Evolutionary conservation across 2,888 invertebrate genomes (phyloP).

Genomic region (Zygaena filipendulae): DNA sequence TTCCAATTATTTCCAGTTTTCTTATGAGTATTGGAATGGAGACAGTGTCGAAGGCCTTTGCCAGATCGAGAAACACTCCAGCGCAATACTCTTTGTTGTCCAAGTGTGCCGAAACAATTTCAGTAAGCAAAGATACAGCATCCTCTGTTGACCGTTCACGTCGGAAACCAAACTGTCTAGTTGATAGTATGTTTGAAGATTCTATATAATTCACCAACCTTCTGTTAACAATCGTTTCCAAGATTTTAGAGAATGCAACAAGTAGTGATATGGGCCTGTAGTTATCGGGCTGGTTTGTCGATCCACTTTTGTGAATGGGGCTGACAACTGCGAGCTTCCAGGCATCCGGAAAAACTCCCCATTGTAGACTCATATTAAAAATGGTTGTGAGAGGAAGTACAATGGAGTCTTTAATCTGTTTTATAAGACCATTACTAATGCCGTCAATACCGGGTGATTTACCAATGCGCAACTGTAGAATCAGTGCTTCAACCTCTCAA

Average conservation of each 20-base stretch:
- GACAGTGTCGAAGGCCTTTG: too few species aligned
- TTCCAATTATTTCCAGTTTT: too few species aligned
- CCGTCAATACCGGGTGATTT: too few species aligned
- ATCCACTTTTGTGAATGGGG: constrained; percentile 4
- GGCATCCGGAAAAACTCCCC: constrained; percentile 2
- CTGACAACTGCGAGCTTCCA: constrained; percentile 3
- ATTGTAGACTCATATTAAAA: constrained; percentile 3
- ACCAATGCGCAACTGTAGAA: too few species aligned
- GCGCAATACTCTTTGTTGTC: too few species aligned
- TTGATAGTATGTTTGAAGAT: neutral
- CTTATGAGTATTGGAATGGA: too few species aligned
- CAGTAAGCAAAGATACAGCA: too few species aligned
- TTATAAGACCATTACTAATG: too few species aligned
- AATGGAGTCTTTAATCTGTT: neutral
- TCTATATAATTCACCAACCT: constrained; percentile 1
- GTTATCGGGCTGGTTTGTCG: constrained; percentile 1
- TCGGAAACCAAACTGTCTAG: constrained; percentile 1
- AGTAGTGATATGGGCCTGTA: constrained; percentile 4
- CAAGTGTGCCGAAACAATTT: too few species aligned
- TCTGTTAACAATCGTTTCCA: constrained; percentile 2
- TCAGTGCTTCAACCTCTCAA: too few species aligned
- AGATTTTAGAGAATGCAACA: constrained; percentile 1
- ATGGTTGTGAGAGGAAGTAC: constrained; percentile 2
- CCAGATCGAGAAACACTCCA: too few species aligned
- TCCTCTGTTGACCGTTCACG: too few species aligned